These are phyloP conservation scores for Drosophila siamana DNA, from an alignment of 2,888 invertebrate species.

Conservation along the genomic window DNA sequence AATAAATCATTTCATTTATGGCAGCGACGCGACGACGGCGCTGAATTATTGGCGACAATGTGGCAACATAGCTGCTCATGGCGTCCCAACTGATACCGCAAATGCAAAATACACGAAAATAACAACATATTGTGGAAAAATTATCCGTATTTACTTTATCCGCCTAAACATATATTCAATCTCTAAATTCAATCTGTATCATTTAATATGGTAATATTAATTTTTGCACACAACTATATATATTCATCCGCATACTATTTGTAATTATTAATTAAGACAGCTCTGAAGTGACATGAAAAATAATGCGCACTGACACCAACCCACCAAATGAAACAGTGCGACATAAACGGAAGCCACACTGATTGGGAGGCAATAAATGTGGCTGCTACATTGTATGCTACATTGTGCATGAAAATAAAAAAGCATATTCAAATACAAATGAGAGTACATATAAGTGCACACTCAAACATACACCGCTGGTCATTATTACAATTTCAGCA, in stretches of 20 bases:
- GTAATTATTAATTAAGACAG: no score
- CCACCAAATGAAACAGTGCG: no score
- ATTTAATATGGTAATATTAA: no score
- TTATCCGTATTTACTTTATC: constrained; percentile 7
- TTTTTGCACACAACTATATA: no score
- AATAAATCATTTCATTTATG: constrained; percentile 76
- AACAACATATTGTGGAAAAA: constrained; percentile 3
- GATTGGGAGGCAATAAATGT: constrained; percentile 33
- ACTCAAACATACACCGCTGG: not conserved
- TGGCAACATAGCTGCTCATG: constrained; percentile 53
- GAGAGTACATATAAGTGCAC: constrained; percentile 10
- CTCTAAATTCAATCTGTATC: no score
- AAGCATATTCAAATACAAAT: not conserved
- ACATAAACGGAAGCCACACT: not conserved
- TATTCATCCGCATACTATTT: no score
- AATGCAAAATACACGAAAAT: constrained; percentile 24
- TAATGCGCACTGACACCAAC: no score
- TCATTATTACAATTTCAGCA: constrained; percentile 60
- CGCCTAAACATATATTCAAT: no score
- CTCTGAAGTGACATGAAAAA: no score
- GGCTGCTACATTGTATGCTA: constrained; percentile 7
- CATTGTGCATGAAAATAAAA: no score
- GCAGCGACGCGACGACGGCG: constrained; percentile 39
- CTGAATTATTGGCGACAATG: constrained; percentile 79
- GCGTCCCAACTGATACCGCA: constrained; percentile 32